These are phyloP conservation scores for Littorina saxatilis DNA, from an alignment of 1,140 invertebrate genomes.

Conservation along the genomic window DNA sequence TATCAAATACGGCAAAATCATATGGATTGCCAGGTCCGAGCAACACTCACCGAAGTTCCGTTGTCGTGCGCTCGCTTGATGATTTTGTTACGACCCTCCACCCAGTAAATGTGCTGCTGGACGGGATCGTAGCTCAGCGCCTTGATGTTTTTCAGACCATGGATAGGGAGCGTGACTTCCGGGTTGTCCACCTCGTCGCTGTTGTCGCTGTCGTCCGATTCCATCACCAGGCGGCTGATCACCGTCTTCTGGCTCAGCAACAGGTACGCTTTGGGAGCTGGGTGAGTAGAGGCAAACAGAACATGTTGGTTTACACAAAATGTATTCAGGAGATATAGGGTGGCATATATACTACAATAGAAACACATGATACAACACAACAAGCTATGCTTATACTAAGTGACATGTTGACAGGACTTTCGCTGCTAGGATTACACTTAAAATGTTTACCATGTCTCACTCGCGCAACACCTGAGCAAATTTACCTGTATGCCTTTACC, in stretches of 20 bases:
- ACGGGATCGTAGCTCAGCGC: conserved; percentile 92
- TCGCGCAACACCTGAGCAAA: too few species aligned
- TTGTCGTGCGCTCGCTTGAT: conserved; percentile 85
- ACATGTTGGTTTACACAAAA: too few species aligned
- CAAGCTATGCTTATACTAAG: too few species aligned
- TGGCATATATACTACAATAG: too few species aligned
- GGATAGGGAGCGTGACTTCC: conserved; percentile 76
- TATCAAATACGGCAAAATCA: too few species aligned
- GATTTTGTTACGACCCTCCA: conserved; percentile 86
- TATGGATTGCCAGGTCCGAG: too few species aligned
- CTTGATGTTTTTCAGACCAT: conserved; percentile 86
- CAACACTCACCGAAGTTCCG: conserved; percentile 77
- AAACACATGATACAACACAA: too few species aligned
- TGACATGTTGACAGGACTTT: too few species aligned
- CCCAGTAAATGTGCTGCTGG: conserved; percentile 87
- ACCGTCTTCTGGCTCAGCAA: conserved; percentile 73
- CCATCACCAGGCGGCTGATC: conserved; percentile 73
- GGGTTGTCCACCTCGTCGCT: conserved; percentile 50
- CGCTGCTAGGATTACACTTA: too few species aligned
- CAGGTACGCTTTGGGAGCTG: conserved; percentile 75
- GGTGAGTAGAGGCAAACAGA: conserved; percentile 29
- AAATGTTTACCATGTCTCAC: too few species aligned
- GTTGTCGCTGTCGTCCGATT: conserved; percentile 45
- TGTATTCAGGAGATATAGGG: too few species aligned
- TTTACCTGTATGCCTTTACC: too few species aligned